Evolutionary conservation across 2,888 invertebrate genomes (phyloP).

Genomic region (Palloptera scutellata): DNA sequence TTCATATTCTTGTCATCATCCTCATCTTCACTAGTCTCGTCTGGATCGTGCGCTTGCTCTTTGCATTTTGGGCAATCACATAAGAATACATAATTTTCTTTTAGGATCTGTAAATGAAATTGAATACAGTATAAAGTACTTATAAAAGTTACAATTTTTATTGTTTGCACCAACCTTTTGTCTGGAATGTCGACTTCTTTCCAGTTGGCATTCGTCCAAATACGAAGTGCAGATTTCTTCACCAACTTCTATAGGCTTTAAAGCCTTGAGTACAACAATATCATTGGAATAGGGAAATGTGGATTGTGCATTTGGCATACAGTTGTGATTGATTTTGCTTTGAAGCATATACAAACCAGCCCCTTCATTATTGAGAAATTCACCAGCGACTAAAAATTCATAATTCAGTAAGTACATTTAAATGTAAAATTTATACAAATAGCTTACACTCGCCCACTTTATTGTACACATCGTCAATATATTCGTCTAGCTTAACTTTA

Average conservation of each 20-base stretch:
- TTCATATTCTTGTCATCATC: slow-evolving; percentile 62
- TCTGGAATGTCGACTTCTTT: slow-evolving; percentile 84
- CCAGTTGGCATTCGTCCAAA: slow-evolving; percentile 83
- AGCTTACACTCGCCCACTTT: slow-evolving; percentile 79
- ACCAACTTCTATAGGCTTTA: slow-evolving; percentile 75
- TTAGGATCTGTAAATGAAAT: slow-evolving; percentile 64
- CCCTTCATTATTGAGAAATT: slow-evolving; percentile 91
- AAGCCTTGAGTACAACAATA: slow-evolving; percentile 76
- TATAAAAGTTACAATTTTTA: slow-evolving; percentile 1
- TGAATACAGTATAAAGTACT: neutral
- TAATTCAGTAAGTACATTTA: neutral
- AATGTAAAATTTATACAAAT: neutral
- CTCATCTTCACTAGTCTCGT: slow-evolving; percentile 85
- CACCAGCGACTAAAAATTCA: slow-evolving; percentile 60
- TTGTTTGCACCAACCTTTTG: slow-evolving; percentile 71
- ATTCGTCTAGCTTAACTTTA: slow-evolving; percentile 73
- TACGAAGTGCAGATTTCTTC: slow-evolving; percentile 93
- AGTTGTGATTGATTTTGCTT: slow-evolving; percentile 92
- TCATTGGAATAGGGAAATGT: slow-evolving; percentile 86
- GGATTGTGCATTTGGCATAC: slow-evolving; percentile 86
- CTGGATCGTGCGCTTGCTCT: slow-evolving; percentile 76
- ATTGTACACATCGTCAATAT: slow-evolving; percentile 84
- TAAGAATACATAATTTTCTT: slow-evolving; percentile 81
- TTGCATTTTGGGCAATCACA: slow-evolving; percentile 85
- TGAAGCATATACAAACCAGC: slow-evolving; percentile 87